Conservation (phyloP, 2,113 vertebrate genomes). For the Indri indri region DNA sequence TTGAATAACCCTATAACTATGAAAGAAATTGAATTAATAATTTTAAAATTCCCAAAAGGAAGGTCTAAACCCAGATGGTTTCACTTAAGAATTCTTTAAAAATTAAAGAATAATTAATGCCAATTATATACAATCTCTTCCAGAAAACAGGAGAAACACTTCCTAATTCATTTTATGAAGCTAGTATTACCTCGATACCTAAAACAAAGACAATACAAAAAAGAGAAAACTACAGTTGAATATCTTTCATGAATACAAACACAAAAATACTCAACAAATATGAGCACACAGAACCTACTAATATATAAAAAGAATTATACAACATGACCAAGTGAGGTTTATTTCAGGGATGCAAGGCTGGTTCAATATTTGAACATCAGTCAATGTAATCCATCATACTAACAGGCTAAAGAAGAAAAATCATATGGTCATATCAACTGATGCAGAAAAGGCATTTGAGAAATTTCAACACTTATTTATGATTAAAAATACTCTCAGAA, state of each 20-base stretch:
- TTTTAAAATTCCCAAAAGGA: not conserved
- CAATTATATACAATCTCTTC: not conserved
- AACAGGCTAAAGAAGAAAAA: not conserved
- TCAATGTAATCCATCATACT: not conserved
- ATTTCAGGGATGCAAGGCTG: not conserved
- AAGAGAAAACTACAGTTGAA: not conserved
- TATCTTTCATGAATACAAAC: not conserved
- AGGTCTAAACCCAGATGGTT: not conserved
- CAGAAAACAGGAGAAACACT: not conserved
- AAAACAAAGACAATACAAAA: not conserved
- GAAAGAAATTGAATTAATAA: not conserved
- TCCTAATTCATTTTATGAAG: not conserved
- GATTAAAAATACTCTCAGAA: not conserved
- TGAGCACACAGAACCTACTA: not conserved
- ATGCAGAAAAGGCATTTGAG: not conserved
- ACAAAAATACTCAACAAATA: not conserved
- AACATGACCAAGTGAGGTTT: not conserved
- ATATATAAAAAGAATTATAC: not conserved
- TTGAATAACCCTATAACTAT: not conserved
- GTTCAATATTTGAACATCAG: not conserved
- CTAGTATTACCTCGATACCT: not conserved
- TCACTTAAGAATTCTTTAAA: not conserved
- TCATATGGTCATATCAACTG: not conserved
- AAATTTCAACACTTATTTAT: not conserved
- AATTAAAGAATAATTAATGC: not conserved